Conservation (phyloP, 2,888 invertebrate genomes). For the Orthosia incerta region DNA sequence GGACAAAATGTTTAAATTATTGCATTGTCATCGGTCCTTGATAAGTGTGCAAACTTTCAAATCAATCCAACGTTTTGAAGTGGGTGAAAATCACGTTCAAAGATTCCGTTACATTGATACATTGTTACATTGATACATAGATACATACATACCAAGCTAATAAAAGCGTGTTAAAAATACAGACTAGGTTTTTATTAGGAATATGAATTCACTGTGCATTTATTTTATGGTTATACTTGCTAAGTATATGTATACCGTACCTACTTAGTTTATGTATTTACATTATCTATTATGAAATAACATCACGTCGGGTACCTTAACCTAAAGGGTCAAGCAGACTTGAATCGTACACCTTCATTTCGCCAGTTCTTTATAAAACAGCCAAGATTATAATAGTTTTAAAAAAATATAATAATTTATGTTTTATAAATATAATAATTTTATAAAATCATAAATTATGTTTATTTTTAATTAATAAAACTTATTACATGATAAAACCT, state of each 20-base stretch:
- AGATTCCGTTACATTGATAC: no score
- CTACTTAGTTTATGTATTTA: constrained; percentile 22
- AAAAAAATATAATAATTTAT: background rate
- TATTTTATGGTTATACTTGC: constrained; percentile 24
- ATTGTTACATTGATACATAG: no score
- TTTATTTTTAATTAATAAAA: background rate
- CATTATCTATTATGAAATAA: background rate
- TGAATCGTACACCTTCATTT: background rate
- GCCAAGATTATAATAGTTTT: background rate
- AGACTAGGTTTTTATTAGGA: background rate
- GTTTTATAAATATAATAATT: no score
- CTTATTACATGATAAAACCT: background rate
- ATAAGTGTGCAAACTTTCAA: no score
- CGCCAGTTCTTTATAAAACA: background rate
- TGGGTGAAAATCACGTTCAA: no score
- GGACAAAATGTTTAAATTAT: no score
- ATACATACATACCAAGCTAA: no score
- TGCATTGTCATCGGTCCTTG: no score
- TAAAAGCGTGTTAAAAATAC: no score
- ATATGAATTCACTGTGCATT: constrained; percentile 28
- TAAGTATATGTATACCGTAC: constrained; percentile 3
- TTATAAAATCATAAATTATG: constrained; percentile 1
- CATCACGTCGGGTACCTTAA: background rate
- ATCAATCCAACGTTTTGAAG: no score
- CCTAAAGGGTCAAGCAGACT: background rate